These are phyloP conservation scores for Ptilonorhynchus violaceus DNA, from an alignment of 2,113 vertebrate species.

Conservation along the genomic window DNA sequence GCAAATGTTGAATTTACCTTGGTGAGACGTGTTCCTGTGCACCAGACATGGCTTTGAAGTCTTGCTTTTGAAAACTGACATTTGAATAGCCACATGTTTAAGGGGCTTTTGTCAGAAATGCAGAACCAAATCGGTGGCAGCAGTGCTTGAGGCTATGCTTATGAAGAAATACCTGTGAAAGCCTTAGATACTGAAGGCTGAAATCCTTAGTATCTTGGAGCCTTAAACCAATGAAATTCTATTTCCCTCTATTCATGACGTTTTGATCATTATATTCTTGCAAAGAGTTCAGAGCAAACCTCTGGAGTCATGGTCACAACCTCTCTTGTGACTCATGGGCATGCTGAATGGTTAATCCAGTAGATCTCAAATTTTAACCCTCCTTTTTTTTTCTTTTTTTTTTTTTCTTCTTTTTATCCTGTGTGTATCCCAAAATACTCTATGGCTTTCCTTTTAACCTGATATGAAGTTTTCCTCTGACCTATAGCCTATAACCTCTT, in stretches of 20 bases:
- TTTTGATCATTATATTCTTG: constrained; percentile 81
- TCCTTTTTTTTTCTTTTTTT: constrained; percentile 23
- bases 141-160: constrained; percentile 82
- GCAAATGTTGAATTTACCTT: constrained; percentile 12
- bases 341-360: constrained; percentile 92
- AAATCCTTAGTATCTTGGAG: constrained; percentile 88
- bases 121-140: constrained; percentile 55
- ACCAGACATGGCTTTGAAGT: constrained; percentile 7
- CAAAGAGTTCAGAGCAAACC: constrained; percentile 75
- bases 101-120: constrained; percentile 17
- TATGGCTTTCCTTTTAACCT: constrained; percentile 81
- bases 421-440: constrained; percentile 78
- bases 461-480: constrained; percentile 88
- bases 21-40: not conserved
- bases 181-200: constrained; percentile 87
- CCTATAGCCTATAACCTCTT: constrained; percentile 87
- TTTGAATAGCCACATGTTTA: constrained; percentile 4
- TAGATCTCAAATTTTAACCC: constrained; percentile 72
- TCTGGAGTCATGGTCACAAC: constrained; percentile 80
- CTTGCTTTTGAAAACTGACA: constrained; percentile 7
- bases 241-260: constrained; percentile 84
- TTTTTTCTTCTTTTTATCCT: constrained; percentile 68
- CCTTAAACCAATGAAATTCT: constrained; percentile 79
- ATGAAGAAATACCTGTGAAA: constrained; percentile 88
- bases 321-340: constrained; percentile 82